phyloP scores from a whole-genome alignment of 2,113 vertebrate genomes.

The Tyto alba region DNA sequence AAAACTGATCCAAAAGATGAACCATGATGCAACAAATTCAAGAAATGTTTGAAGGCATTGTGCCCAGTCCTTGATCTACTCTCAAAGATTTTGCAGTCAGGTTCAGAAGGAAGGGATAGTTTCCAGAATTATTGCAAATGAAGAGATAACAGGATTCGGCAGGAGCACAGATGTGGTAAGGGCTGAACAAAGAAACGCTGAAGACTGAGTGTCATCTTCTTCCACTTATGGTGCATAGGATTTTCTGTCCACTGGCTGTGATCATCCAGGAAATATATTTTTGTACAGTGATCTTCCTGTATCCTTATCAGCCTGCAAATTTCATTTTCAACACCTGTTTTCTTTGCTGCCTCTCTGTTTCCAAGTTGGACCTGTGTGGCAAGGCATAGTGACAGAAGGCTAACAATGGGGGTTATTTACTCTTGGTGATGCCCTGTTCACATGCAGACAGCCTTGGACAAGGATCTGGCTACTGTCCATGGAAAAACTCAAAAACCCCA shows the following conservation, averaged over 20 bases:
- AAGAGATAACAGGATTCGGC: neutral
- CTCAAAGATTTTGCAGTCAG: neutral
- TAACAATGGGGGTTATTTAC: neutral
- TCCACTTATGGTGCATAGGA: neutral
- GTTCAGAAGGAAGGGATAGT: neutral
- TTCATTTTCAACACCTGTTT: slow-evolving; percentile 16
- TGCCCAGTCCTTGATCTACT: neutral
- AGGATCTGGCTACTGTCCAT: neutral
- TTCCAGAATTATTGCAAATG: neutral
- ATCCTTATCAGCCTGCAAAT: neutral
- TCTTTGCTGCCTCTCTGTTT: neutral
- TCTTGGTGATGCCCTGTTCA: neutral
- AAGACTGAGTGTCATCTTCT: neutral
- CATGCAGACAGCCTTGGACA: neutral
- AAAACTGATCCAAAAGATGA: neutral
- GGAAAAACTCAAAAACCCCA: neutral
- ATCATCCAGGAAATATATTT: neutral
- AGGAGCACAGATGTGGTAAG: neutral
- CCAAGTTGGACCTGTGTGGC: neutral
- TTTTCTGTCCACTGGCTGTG: neutral
- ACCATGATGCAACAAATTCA: neutral
- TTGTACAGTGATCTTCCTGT: neutral
- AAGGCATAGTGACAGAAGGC: slow-evolving; percentile 10
- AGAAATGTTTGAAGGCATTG: neutral
- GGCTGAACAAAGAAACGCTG: neutral